Percentiles rank a stretch among this genome's conserved stretches.
phyloP scores from a whole-genome alignment of 2,888 invertebrate genomes.

The Diplazon laetatorius region DNA sequence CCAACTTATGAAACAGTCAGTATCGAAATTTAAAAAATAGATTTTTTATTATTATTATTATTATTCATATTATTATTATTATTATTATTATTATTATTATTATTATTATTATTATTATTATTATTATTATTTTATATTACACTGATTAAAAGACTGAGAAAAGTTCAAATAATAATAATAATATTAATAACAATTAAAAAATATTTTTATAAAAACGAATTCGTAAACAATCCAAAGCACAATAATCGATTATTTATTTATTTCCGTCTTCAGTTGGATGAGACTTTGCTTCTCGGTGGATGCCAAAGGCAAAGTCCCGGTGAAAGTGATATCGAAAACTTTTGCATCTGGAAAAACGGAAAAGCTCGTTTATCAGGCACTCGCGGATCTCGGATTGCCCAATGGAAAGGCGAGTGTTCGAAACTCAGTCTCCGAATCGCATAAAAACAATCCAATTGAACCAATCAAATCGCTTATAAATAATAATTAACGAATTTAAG shows the following conservation, averaged over 20 bases:
- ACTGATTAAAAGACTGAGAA: too few relatives aligned
- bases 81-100: too few relatives aligned
- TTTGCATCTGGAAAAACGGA: conserved; percentile 89
- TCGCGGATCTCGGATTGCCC: conserved; percentile 87
- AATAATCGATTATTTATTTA: background rate
- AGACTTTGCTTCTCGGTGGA: conserved; percentile 86
- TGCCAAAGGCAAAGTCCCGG: conserved; percentile 86
- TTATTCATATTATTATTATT: too few relatives aligned
- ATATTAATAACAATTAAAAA: too few relatives aligned
- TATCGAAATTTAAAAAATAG: conserved; percentile 73
- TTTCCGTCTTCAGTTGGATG: conserved; percentile 85
- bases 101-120: too few relatives aligned
- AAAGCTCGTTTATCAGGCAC: conserved; percentile 87
- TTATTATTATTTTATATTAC: too few relatives aligned
- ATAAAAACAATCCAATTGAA: background rate
- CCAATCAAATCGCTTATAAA: background rate
- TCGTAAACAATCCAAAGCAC: too few relatives aligned
- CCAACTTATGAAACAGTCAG: conserved; percentile 99
- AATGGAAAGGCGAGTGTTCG: conserved; percentile 78
- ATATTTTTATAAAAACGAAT: too few relatives aligned
- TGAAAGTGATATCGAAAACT: conserved; percentile 86
- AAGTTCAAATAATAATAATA: too few relatives aligned
- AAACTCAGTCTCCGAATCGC: background rate
- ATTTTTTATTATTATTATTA: too few relatives aligned
- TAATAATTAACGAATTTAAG: background rate